phyloP scores from a whole-genome alignment of 2,888 invertebrate genomes.

The Synergus umbraculus region DNA sequence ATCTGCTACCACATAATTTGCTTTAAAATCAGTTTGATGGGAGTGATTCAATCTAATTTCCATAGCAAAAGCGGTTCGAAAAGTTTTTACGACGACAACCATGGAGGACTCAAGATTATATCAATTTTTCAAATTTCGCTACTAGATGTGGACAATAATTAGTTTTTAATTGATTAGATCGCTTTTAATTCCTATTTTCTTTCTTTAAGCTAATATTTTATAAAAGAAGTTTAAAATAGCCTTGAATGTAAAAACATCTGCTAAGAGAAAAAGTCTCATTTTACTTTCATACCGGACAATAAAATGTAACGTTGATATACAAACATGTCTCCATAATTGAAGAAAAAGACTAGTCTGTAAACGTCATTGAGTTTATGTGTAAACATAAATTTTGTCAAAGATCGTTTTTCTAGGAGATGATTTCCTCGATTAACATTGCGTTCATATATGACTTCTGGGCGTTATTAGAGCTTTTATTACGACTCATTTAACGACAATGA shows the following conservation, averaged over 20 bases:
- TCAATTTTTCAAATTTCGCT: background rate
- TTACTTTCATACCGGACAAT: background rate
- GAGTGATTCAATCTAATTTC: constrained; percentile 17
- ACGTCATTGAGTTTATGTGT: background rate
- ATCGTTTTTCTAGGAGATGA: background rate
- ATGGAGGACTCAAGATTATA: background rate
- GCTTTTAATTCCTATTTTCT: background rate
- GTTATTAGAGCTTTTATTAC: background rate
- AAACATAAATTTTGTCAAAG: background rate
- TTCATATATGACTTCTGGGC: background rate
- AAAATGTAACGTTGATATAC: background rate
- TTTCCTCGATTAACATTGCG: background rate
- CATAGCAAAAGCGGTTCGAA: background rate
- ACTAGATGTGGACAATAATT: background rate
- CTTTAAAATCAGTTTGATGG: constrained; percentile 8
- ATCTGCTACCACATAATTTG: background rate
- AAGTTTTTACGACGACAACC: constrained; percentile 12
- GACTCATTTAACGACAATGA: constrained; percentile 3
- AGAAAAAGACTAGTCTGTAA: background rate
- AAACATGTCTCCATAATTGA: background rate
- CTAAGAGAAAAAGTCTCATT: background rate
- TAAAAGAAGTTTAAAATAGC: background rate
- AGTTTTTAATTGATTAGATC: too few species aligned
- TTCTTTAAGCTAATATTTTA: background rate
- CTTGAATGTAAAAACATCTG: background rate